phyloP scores from a whole-genome alignment of 2,797 vertebrate genomes.

The Hippocampus kuda region DNA sequence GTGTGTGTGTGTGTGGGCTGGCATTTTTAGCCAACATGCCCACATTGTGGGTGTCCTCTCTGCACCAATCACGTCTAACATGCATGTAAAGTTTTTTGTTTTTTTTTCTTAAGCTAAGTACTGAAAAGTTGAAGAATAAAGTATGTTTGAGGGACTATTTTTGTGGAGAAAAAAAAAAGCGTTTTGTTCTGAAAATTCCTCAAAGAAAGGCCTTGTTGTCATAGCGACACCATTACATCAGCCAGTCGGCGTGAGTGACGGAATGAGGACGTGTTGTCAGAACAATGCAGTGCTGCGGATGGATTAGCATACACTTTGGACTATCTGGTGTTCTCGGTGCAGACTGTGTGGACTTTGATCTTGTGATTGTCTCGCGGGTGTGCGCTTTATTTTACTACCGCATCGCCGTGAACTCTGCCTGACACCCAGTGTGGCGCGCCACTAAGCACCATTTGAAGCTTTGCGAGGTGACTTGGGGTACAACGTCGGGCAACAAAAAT shows the following conservation, averaged over 20 bases:
- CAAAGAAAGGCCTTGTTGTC: slow-evolving; percentile 18
- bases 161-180: too few species aligned
- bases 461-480: slow-evolving; percentile 2
- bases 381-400: neutral
- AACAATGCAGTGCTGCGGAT: slow-evolving; percentile 32
- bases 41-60: slow-evolving; percentile 21
- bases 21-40: slow-evolving; percentile 25
- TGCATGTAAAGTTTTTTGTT: neutral
- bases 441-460: neutral
- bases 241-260: slow-evolving; percentile 33
- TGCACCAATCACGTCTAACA: slow-evolving; percentile 11
- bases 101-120: neutral
- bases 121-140: neutral
- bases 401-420: slow-evolving; percentile 3
- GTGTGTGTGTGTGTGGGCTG: neutral
- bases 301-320: slow-evolving; percentile 30
- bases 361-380: slow-evolving; percentile 8
- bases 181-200: neutral
- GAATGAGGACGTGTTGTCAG: slow-evolving; percentile 47
- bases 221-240: slow-evolving; percentile 26
- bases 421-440: neutral
- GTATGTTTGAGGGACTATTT: neutral
- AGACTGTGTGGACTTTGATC: slow-evolving; percentile 13
- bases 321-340: slow-evolving; percentile 21
- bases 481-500: neutral